Conservation (phyloP, 2,888 invertebrate species). For the Nemoura dubitans region DNA sequence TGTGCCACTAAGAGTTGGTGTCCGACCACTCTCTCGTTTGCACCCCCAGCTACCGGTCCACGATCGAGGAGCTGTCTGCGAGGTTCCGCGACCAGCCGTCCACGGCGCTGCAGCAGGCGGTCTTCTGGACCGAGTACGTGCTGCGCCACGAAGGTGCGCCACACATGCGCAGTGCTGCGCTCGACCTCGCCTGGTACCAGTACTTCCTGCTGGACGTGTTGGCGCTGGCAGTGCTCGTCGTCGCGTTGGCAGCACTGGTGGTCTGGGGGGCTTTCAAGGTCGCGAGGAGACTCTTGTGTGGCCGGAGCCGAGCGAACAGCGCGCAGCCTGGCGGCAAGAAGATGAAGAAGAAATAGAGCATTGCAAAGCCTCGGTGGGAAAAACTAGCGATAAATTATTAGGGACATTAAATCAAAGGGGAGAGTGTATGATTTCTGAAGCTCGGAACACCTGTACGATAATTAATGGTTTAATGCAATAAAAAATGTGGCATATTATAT, state of each 20-base stretch:
- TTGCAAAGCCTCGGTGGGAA: too few relatives aligned
- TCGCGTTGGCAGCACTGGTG: neutral
- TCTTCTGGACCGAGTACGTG: constrained; percentile 74
- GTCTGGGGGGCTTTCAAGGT: neutral
- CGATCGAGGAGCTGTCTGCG: constrained; percentile 62
- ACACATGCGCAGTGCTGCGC: constrained; percentile 64
- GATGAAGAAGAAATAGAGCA: neutral
- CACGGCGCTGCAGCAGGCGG: constrained; percentile 68
- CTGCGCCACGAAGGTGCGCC: constrained; percentile 66
- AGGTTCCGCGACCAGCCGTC: constrained; percentile 68
- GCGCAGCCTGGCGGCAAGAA: neutral
- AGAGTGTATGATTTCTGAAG: too few relatives aligned
- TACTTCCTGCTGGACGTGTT: constrained; percentile 46
- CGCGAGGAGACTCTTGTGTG: neutral
- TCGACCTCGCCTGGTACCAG: constrained; percentile 63
- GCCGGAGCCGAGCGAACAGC: neutral
- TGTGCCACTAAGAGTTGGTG: too few relatives aligned
- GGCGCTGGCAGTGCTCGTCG: neutral
- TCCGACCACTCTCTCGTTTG: too few relatives aligned
- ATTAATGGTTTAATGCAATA: too few relatives aligned
- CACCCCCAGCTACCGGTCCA: constrained; percentile 64
- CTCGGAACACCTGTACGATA: too few relatives aligned
- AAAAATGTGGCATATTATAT: too few relatives aligned
- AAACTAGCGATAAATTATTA: too few relatives aligned
- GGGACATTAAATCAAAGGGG: too few relatives aligned